Percentiles rank a stretch among this genome's conserved stretches.
Evolutionary conservation across 2,888 invertebrate genomes (phyloP).

Genomic region (Deilephila porcellus): DNA sequence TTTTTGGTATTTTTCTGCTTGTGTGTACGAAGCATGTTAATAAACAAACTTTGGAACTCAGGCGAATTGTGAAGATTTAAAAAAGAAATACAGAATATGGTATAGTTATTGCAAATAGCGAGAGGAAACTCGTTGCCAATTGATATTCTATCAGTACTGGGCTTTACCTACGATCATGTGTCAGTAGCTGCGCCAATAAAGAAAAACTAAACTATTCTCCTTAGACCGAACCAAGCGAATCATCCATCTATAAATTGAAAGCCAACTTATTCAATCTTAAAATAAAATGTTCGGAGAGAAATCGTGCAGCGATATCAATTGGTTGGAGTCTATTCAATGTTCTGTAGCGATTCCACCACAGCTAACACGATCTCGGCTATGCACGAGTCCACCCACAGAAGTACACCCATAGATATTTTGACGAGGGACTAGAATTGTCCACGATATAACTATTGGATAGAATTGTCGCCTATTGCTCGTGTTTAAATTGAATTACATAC

Average conservation of each 20-base stretch:
- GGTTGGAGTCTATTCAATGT: neutral
- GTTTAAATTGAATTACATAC: neutral
- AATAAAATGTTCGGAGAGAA: conserved; percentile 1
- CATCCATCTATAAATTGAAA: neutral
- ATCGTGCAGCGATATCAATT: neutral
- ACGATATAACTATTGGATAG: too few species aligned
- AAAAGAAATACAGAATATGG: too few species aligned
- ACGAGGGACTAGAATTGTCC: neutral
- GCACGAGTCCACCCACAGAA: neutral
- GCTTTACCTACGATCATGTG: too few species aligned
- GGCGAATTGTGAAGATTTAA: too few species aligned
- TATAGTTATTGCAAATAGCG: too few species aligned
- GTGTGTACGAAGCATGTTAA: too few species aligned
- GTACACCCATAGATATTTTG: neutral
- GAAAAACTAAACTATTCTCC: too few species aligned
- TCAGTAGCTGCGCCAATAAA: too few species aligned
- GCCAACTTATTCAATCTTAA: neutral
- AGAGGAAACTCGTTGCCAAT: too few species aligned
- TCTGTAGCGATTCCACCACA: neutral
- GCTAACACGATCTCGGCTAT: neutral
- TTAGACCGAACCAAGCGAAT: neutral
- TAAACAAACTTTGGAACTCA: too few species aligned
- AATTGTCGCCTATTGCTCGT: neutral
- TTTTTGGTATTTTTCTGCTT: too few species aligned
- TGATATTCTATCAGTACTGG: too few species aligned